Base-by-base conservation (phyloP, 1,140 invertebrate genomes). In the Plutomurus gul region DNA sequence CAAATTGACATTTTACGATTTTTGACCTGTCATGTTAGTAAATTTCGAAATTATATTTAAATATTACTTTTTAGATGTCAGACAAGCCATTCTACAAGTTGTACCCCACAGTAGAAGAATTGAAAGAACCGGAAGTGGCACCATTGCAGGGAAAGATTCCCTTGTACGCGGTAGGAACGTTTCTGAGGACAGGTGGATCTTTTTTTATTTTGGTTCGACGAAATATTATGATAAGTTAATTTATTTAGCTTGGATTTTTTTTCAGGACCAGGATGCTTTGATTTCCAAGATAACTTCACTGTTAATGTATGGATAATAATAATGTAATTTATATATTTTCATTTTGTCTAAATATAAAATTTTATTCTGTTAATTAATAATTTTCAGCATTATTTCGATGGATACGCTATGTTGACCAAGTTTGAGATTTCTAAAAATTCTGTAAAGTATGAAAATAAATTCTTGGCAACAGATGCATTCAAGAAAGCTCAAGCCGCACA, bases 241-340 rank as follows among this genome's bases (percentile, higher is more conserved):
- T n/a, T n/a, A n/a, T n/a, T n/a, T n/a, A n/a, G n/a, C n/a, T n/a
- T n/a, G n/a, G n/a, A n/a, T n/a, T n/a, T n/a, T n/a, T n/a, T n/a
- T n/a, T n/a, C n/a, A n/a, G 89, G 89, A 13, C 88, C 89, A 4
- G 89, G 87, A 46, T 85, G 86, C 79, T 89, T 87, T 82, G 86
- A 89, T 75, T 81, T 89, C 7, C 18, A 37, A 27, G 83, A 87
- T 30, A 83, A 83, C 8, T 87, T 86, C 75, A 82, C 77, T 7
- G 30, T 87, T 5, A 87, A 87, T 72, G 56, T 65, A 65, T n/a
- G n/a, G n/a, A n/a, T n/a, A n/a, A n/a, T n/a, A n/a, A n/a, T n/a
- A n/a, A n/a, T n/a, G n/a, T n/a, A n/a, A n/a, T n/a, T n/a, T n/a
- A n/a, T n/a, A n/a, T n/a, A n/a, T n/a, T n/a, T n/a, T n/a, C n/a